A percentile compares a stretch with the other conserved stretches of the same genome.
These are phyloP conservation scores for Papilio polytes DNA, from an alignment of 1,140 invertebrate species.

Conservation along the genomic window DNA sequence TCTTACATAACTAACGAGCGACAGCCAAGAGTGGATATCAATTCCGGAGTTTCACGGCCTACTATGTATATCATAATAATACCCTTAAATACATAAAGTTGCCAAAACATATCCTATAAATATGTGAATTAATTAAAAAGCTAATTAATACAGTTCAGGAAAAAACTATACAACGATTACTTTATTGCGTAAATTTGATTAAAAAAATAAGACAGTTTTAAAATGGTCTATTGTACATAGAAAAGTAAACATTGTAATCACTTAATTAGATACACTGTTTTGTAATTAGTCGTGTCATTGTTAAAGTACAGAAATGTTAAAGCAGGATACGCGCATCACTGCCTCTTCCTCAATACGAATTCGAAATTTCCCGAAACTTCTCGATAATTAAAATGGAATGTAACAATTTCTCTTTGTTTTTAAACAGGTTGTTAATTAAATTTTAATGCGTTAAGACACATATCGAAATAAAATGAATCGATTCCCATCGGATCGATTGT, in stretches of 20 bases:
- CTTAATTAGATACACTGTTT: conserved; percentile 52
- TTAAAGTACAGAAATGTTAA: conserved; percentile 47
- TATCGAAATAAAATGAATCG: conserved; percentile 59
- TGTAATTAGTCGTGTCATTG: conserved; percentile 54
- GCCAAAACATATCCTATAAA: too few relatives aligned
- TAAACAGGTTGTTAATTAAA: conserved; percentile 72
- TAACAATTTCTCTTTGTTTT: conserved; percentile 50
- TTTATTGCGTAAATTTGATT: not conserved
- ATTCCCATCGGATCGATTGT: conserved; percentile 55
- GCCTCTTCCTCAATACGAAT: conserved; percentile 59
- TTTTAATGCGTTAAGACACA: conserved; percentile 62
- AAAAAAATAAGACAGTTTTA: not conserved
- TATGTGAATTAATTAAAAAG: too few relatives aligned
- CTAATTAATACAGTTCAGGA: too few relatives aligned
- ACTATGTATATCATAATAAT: too few relatives aligned
- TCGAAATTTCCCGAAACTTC: conserved; percentile 48
- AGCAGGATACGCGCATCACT: conserved; percentile 65
- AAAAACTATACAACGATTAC: too few relatives aligned
- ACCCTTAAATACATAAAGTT: too few relatives aligned
- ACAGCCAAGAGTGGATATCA: not conserved
- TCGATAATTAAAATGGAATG: conserved; percentile 48
- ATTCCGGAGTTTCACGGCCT: too few relatives aligned
- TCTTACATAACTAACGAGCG: not conserved
- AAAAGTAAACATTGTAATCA: conserved; percentile 16
- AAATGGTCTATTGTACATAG: conserved; percentile 9